phyloP scores from a whole-genome alignment of 2,113 vertebrate species.

The Muntiacus reevesi region DNA sequence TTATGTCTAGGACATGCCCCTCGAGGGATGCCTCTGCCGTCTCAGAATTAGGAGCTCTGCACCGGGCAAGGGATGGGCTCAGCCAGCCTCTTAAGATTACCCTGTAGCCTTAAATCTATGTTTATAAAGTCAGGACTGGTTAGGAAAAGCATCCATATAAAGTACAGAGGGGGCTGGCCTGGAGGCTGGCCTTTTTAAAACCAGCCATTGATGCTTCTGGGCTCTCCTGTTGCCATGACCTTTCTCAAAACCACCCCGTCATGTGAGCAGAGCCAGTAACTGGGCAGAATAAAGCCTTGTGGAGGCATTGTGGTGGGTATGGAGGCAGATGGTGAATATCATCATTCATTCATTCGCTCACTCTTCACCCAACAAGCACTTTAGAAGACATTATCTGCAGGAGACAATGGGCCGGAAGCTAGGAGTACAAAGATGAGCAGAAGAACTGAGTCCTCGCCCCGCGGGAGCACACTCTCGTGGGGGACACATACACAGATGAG shows the following conservation, averaged over 20 bases:
- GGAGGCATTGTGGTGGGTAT: not conserved
- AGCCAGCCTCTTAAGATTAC: not conserved
- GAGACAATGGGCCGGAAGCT: not conserved
- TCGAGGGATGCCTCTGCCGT: not conserved
- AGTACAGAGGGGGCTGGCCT: not conserved
- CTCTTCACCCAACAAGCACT: not conserved
- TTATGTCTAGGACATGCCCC: not conserved
- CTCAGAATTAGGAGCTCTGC: not conserved
- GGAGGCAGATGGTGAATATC: not conserved
- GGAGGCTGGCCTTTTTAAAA: not conserved
- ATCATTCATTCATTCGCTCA: not conserved
- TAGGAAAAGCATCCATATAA: not conserved
- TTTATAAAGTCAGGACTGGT: not conserved
- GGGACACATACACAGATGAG: not conserved
- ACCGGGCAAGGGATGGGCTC: not conserved
- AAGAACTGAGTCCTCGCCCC: not conserved
- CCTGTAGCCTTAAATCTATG: not conserved
- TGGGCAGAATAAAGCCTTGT: constrained; percentile 40
- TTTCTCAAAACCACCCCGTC: not conserved
- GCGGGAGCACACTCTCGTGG: not conserved
- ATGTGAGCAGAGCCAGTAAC: not conserved
- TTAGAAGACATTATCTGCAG: not conserved
- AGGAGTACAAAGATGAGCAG: not conserved
- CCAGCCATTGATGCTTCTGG: not conserved
- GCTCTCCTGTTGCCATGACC: not conserved